Evolutionary conservation across 2,113 vertebrate species (phyloP).

Genomic region (Corvus cornix): DNA sequence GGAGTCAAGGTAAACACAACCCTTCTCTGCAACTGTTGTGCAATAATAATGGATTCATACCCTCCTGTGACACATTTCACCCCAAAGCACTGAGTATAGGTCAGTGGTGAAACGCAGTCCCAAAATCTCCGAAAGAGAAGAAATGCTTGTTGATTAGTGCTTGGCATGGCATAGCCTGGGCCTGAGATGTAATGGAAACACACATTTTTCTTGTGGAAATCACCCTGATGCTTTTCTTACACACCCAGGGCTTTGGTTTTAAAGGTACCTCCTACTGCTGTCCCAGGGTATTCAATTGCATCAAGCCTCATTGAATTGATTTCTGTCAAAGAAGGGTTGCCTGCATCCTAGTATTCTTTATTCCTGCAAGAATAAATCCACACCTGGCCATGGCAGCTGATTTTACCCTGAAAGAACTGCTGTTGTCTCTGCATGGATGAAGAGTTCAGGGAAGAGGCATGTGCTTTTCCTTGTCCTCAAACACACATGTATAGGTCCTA

Average conservation of each 20-base stretch:
- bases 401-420: not conserved
- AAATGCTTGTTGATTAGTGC: not conserved
- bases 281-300: not conserved
- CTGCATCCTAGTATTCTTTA: not conserved
- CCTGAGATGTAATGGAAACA: not conserved
- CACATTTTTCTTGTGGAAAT: not conserved
- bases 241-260: not conserved
- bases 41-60: not conserved
- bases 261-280: not conserved
- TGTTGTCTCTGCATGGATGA: not conserved
- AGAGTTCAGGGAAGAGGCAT: not conserved
- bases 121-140: not conserved
- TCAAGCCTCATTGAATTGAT: fast-evolving
- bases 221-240: not conserved
- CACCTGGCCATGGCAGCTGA: not conserved
- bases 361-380: not conserved
- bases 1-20: not conserved
- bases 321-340: not conserved
- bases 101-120: not conserved
- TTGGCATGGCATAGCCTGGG: not conserved
- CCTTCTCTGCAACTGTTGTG: not conserved
- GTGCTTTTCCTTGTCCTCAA: not conserved
- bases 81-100: not conserved
- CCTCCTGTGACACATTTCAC: not conserved
- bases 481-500: not conserved